Evolutionary conservation across 2,888 invertebrate species (phyloP), one percentile per base, ranked within the genome.

Genomic region (Gortyna flavago): DNA sequence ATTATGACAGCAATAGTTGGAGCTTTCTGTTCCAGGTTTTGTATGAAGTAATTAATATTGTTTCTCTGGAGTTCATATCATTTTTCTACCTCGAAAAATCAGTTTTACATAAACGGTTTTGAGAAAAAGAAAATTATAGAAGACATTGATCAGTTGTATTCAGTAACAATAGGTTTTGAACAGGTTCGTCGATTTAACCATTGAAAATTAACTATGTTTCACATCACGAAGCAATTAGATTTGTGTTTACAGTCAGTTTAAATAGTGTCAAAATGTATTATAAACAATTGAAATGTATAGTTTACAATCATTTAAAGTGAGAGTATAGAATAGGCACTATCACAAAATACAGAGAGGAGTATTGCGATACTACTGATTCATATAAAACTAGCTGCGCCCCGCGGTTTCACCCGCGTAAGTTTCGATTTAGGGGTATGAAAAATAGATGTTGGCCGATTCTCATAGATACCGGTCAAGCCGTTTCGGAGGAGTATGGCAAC

Each of bases 271-370:
- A 54, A 18, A 74, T 21, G 8, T 11, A 72, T 21, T n/a, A 16
- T 29, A 41, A n/a, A 6, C 29, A 48, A 51, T 44, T 25, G 7
- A 38, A 68, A 68, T 74, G 0, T 16, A 62, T 41, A 79, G 9
- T 54, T 6, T 18, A 79, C 4, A 25, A 62, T 62, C 11, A 54
- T 79, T 48, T 35, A 25, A 29, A 54, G 35, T 54, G 32, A 21
- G n/a, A 54, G 7, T 82, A 76, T 67, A 68, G 64, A 83, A 80
- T 83, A 83, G 64, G 64, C 65, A 80, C 68, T 68, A 75, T 82
- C 32, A n/a, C n/a, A n/a, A n/a, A n/a, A n/a, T n/a, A n/a, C n/a
- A n/a, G n/a, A n/a, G n/a, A n/a, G n/a, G 44, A 35, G 18, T 11
- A 29, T 59, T 29, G 13, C n/a, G 57, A n/a, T 35, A 70, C 48